Evolutionary conservation across 2,888 invertebrate species (phyloP).

Genomic region (Nineta flava): DNA sequence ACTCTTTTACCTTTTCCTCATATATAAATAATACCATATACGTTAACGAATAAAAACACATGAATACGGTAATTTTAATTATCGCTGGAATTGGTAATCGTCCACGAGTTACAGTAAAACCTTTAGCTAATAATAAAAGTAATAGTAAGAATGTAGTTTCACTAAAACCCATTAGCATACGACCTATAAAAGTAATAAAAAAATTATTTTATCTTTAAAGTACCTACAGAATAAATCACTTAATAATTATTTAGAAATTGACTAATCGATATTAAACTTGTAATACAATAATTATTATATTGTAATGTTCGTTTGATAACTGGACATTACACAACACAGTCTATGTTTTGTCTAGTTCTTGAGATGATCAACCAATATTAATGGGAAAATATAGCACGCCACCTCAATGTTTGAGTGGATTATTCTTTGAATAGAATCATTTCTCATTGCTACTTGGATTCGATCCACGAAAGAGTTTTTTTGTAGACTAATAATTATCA

Average conservation of each 20-base stretch:
- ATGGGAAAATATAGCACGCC: too few species aligned
- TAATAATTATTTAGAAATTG: too few species aligned
- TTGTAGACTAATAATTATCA: too few species aligned
- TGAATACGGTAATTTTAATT: slow-evolving; percentile 63
- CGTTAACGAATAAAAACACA: slow-evolving; percentile 55
- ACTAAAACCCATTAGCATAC: slow-evolving; percentile 51
- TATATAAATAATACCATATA: slow-evolving; percentile 66
- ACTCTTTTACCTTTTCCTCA: slow-evolving; percentile 47
- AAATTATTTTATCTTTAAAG: background rate
- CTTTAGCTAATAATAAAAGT: slow-evolving; percentile 70
- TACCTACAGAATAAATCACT: background rate
- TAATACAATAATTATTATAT: background rate
- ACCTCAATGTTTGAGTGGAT: too few species aligned
- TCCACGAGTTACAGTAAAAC: slow-evolving; percentile 80
- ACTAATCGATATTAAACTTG: too few species aligned
- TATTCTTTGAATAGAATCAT: too few species aligned
- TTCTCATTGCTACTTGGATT: too few species aligned
- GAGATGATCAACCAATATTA: too few species aligned
- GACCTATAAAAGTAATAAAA: slow-evolving; percentile 36
- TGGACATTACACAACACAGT: too few species aligned
- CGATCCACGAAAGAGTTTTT: too few species aligned
- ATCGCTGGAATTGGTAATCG: slow-evolving; percentile 54
- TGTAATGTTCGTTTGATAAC: background rate
- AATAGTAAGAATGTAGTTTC: slow-evolving; percentile 63
- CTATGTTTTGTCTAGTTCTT: too few species aligned